phyloP scores from a whole-genome alignment of 2,797 vertebrate species.

The Echiichthys vipera region DNA sequence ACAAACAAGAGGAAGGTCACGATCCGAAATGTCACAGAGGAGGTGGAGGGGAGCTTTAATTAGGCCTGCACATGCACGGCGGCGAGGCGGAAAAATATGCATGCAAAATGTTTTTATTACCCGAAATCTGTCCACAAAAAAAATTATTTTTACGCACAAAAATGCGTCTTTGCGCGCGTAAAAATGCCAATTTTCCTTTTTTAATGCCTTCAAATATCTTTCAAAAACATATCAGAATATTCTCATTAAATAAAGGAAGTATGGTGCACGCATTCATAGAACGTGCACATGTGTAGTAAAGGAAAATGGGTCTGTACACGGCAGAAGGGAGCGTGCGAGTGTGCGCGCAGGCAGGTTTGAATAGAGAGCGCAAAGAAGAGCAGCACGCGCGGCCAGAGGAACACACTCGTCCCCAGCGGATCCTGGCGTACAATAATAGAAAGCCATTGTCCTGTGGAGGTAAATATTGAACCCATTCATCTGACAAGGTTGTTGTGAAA shows the following conservation, averaged over 20 bases:
- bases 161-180: background rate
- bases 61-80: slow-evolving; percentile 27
- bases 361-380: slow-evolving; percentile 8
- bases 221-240: too few species aligned
- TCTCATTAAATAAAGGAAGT: too few species aligned
- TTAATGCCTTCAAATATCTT: too few species aligned
- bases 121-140: background rate
- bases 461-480: slow-evolving; percentile 67
- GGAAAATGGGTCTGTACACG: background rate
- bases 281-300: too few species aligned
- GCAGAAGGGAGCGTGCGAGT: background rate
- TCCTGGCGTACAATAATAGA: slow-evolving; percentile 40
- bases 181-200: too few species aligned
- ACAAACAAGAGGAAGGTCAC: slow-evolving; percentile 60
- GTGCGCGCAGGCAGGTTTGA: background rate
- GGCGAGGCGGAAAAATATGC: background rate
- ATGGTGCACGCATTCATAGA: too few species aligned
- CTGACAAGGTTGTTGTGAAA: slow-evolving; percentile 45
- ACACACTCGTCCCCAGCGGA: slow-evolving; percentile 34
- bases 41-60: slow-evolving; percentile 26
- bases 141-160: too few species aligned
- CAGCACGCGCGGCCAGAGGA: slow-evolving; percentile 12
- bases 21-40: slow-evolving; percentile 49
- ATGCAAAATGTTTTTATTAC: background rate
- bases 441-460: slow-evolving; percentile 60